phyloP scores from a whole-genome alignment of 2,888 invertebrate genomes.

The Agonopterix heracliana region DNA sequence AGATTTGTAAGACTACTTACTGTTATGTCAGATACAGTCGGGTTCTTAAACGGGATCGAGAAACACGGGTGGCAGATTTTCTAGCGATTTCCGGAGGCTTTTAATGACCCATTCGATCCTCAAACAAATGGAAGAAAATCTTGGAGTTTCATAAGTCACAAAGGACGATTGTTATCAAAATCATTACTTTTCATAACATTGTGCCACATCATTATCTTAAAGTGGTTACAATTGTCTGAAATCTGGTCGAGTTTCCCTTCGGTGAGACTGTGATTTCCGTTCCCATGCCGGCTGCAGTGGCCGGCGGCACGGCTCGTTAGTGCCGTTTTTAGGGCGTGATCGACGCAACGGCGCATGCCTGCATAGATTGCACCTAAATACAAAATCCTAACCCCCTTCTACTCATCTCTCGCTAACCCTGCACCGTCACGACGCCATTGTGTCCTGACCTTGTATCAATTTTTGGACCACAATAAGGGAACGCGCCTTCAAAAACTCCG shows the following conservation, averaged over 20 bases:
- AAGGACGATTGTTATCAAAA: too few relatives aligned
- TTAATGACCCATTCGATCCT: too few relatives aligned
- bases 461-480: slow-evolving; percentile 36
- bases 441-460: slow-evolving; percentile 48
- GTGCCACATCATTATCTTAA: neutral
- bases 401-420: slow-evolving; percentile 2
- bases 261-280: slow-evolving; percentile 49
- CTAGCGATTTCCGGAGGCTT: too few relatives aligned
- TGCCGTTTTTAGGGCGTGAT: slow-evolving; percentile 69
- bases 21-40: too few relatives aligned
- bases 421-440: slow-evolving; percentile 22
- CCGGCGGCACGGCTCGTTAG: slow-evolving; percentile 54
- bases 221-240: slow-evolving; percentile 31
- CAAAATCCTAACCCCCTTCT: slow-evolving; percentile 23
- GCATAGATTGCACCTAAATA: slow-evolving; percentile 57
- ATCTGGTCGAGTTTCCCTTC: slow-evolving; percentile 35
- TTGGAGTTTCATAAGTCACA: too few relatives aligned
- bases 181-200: too few relatives aligned
- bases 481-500: slow-evolving; percentile 29
- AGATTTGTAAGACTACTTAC: slow-evolving; percentile 4
- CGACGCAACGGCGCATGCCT: slow-evolving; percentile 65
- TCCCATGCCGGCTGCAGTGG: slow-evolving; percentile 30
- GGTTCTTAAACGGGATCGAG: too few relatives aligned
- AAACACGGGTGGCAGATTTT: too few relatives aligned
- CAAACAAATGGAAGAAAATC: too few relatives aligned